Conservation (phyloP, 2,797 vertebrate genomes). For the Calcarius lapponicus region DNA sequence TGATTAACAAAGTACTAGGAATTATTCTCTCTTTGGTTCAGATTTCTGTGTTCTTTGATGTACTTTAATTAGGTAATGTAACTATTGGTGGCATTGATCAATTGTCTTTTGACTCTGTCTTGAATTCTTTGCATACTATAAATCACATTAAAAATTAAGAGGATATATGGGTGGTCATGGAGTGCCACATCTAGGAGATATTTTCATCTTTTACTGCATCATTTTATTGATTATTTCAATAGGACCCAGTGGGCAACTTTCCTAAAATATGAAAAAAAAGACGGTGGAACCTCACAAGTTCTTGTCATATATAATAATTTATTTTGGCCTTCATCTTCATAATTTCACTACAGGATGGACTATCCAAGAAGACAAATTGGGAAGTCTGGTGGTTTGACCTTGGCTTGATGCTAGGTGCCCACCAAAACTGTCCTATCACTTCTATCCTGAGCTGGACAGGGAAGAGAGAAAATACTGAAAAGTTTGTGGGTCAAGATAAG, state of each 20-base stretch:
- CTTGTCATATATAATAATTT: not conserved
- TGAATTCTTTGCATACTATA: not conserved
- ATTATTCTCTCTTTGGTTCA: not conserved
- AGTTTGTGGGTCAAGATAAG: not conserved
- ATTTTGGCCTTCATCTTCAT: not conserved
- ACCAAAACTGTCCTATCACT: not conserved
- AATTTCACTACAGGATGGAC: not conserved
- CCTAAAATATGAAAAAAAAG: not conserved
- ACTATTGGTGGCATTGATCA: not conserved
- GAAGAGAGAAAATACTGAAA: not conserved
- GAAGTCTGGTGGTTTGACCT: not conserved
- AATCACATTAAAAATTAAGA: not conserved
- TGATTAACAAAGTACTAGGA: not conserved
- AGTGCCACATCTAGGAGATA: not conserved
- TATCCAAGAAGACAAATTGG: not conserved
- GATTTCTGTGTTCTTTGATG: rapidly evolving
- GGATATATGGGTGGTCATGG: not conserved
- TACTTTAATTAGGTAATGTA: not conserved
- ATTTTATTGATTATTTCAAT: not conserved
- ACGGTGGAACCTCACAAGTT: not conserved
- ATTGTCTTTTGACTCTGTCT: not conserved
- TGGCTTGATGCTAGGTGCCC: not conserved
- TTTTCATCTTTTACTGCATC: not conserved
- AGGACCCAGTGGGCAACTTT: not conserved
- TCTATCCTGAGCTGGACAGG: not conserved